phyloP scores from a whole-genome alignment of 2,113 vertebrate species.

The Tauraco erythrolophus region DNA sequence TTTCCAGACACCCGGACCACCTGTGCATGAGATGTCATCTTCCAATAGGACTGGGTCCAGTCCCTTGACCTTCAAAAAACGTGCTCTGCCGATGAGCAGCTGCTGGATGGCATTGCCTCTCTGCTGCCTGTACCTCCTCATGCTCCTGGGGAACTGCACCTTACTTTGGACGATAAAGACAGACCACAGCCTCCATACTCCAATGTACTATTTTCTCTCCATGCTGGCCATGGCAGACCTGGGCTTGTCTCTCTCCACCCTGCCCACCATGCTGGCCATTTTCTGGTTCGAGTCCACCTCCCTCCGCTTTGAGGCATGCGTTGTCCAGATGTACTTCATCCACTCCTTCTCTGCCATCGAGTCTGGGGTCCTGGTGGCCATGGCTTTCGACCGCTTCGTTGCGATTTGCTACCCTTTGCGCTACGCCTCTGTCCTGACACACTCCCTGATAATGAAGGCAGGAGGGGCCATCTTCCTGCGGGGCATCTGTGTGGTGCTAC shows the following conservation, averaged over 20 bases:
- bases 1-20: not conserved
- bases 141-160: slow-evolving; percentile 32
- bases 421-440: slow-evolving; percentile 4
- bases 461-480: not conserved
- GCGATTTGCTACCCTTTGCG: slow-evolving; percentile 25
- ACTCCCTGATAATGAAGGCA: not conserved
- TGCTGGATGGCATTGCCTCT: slow-evolving; percentile 14
- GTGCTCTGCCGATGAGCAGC: not conserved
- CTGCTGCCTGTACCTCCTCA: slow-evolving; percentile 17
- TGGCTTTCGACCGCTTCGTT: slow-evolving; percentile 51
- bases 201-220: slow-evolving; percentile 32
- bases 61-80: not conserved
- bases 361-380: slow-evolving; percentile 39
- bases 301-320: not conserved
- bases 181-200: not conserved
- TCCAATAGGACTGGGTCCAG: not conserved
- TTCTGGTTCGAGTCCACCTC: slow-evolving; percentile 15
- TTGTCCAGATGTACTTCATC: slow-evolving; percentile 53
- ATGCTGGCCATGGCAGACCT: slow-evolving; percentile 43
- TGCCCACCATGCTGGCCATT: slow-evolving; percentile 34
- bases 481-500: not conserved
- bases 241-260: slow-evolving; percentile 39
- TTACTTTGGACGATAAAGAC: not conserved
- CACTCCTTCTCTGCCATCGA: slow-evolving; percentile 22
- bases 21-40: not conserved